phyloP scores from a whole-genome alignment of 2,888 invertebrate species.

The Eupithecia tripunctaria region DNA sequence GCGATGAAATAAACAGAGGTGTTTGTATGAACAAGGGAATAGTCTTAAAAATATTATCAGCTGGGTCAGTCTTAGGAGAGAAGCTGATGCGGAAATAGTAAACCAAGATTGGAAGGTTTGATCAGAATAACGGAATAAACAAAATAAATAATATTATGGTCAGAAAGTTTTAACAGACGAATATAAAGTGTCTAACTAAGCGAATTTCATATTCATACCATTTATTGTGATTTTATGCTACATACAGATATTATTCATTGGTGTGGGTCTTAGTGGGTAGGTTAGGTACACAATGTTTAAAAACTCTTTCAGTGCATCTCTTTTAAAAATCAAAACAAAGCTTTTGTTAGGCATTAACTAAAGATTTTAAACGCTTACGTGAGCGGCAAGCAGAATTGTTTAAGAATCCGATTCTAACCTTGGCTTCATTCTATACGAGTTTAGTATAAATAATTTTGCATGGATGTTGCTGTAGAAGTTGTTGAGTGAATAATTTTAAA shows the following conservation, averaged over 20 bases:
- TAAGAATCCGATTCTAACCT: constrained; percentile 29
- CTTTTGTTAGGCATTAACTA: constrained; percentile 32
- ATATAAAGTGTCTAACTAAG: no score
- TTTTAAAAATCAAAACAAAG: no score
- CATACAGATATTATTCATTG: no score
- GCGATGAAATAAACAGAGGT: constrained; percentile 22
- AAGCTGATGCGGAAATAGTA: background rate
- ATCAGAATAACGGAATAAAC: no score
- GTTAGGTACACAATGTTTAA: no score
- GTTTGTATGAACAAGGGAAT: constrained; percentile 12
- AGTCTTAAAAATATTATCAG: background rate
- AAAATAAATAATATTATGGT: no score
- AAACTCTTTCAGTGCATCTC: no score
- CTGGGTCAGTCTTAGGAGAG: background rate
- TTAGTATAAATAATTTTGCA: constrained; percentile 9
- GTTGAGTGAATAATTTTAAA: constrained; percentile 18
- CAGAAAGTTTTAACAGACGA: no score
- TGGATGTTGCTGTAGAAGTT: constrained; percentile 1
- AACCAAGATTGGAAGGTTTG: background rate
- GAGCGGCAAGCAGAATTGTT: constrained; percentile 39
- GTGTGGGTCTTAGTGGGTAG: no score
- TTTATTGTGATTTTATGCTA: no score
- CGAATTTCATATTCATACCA: no score
- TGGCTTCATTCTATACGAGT: constrained; percentile 18
- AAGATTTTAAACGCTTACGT: constrained; percentile 37